Base-by-base conservation (phyloP, 2,113 vertebrate genomes). In the Lasiurus borealis region DNA sequence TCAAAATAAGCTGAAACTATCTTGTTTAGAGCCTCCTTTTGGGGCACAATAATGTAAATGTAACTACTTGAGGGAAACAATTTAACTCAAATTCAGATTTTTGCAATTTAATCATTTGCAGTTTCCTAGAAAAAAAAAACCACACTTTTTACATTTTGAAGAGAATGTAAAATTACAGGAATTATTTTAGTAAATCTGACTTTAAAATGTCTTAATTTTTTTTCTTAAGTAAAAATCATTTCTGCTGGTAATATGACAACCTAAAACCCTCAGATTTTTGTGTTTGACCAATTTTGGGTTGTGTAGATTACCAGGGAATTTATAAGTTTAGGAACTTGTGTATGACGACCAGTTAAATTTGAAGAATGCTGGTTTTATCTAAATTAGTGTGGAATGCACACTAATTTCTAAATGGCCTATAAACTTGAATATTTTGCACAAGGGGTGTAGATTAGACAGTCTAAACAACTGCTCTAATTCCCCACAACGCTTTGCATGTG, bases 111-210 rank as follows among this genome's bases (percentile, higher is more conserved):
- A 66, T 25, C 57, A 80, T 89, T 84, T 68, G 66, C 29, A 92
- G 69, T 85, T 69, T 88, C 82, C 81, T 86, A 72, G 91, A 85
- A 40, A 69, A 36, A 69, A 88, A 89, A 85, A 25, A 85, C 92
- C 92, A 93, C 75, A 76, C 27, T 88, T 90, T 90, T 96, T 94
- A 94, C 80, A 96, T 94, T 95, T 92, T 62, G 13, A 76, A 90
- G 9, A 85, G 25, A 93, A 73, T n/a, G n/a, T 95, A 36, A 44
- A 94, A 66, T 93, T 90, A 91, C 25, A 85, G 52, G 3, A 40
- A 40, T 40, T 40, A 78, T 88, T 84, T 88, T 59, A 78, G 71
- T 68, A 86, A 96, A 89, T 62, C 36, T 75, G 44, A 86, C 50
- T 97, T 83, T 71, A 75, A 97, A 88, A 88, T 87, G 8, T 6